These are phyloP conservation scores for Hippoglossus hippoglossus DNA, from an alignment of 2,797 vertebrate genomes.

Conservation along the genomic window DNA sequence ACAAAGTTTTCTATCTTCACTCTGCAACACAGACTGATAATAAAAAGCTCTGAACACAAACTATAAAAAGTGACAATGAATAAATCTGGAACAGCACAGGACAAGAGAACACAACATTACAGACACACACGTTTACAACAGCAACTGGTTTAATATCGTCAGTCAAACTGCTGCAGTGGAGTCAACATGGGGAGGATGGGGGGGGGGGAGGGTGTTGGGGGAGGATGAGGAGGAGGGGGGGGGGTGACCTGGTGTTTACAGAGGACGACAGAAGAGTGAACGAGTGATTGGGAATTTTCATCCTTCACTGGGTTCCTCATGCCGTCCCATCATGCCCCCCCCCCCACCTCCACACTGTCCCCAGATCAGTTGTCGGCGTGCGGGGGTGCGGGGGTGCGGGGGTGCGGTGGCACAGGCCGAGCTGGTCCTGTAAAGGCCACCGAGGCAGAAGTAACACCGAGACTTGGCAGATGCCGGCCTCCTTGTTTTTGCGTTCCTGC, in stretches of 20 bases:
- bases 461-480: constrained; percentile 77
- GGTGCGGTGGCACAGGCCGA: constrained; percentile 48
- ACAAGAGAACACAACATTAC: too few relatives aligned
- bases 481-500: constrained; percentile 71
- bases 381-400: constrained; percentile 61
- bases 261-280: constrained; percentile 15
- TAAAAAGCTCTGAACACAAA: too few relatives aligned
- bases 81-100: too few relatives aligned
- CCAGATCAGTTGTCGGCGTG: constrained; percentile 50
- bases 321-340: constrained; percentile 1
- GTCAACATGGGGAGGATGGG: not conserved
- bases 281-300: constrained; percentile 70
- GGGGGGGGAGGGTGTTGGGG: too few relatives aligned
- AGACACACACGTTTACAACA: too few relatives aligned
- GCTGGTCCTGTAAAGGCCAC: constrained; percentile 66
- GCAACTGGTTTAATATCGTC: too few relatives aligned
- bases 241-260: constrained; percentile 1
- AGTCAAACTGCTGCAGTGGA: not conserved
- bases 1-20: too few relatives aligned
- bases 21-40: too few relatives aligned
- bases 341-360: too few relatives aligned
- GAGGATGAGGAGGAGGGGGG: not conserved
- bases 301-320: constrained; percentile 62
- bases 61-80: too few relatives aligned
- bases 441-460: constrained; percentile 75